These are phyloP conservation scores for Thomomys bottae DNA, from an alignment of 2,113 vertebrate species.

Conservation along the genomic window DNA sequence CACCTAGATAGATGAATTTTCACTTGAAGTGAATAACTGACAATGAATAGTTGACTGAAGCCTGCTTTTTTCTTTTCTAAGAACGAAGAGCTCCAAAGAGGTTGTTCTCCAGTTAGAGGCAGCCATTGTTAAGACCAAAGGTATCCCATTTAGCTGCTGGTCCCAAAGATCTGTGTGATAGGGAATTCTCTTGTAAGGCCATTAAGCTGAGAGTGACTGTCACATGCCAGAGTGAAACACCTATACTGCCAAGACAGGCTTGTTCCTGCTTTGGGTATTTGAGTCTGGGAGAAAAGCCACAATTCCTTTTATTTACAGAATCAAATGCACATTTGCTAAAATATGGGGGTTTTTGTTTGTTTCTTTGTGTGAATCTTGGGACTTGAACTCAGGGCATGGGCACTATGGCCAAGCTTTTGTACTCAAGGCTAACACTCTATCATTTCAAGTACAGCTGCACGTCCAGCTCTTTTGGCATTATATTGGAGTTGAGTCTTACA, in stretches of 20 bases:
- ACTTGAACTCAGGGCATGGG: too few species aligned
- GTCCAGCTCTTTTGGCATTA: too few species aligned
- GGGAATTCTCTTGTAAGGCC: background rate
- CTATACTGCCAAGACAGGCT: constrained; percentile 58
- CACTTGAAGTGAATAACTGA: constrained; percentile 66
- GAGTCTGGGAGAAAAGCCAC: constrained; percentile 75
- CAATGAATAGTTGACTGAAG: constrained; percentile 46
- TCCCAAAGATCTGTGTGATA: constrained; percentile 56
- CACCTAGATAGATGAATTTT: constrained; percentile 51
- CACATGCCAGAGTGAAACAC: constrained; percentile 65
- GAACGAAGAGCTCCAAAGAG: background rate
- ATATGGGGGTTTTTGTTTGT: constrained; percentile 51
- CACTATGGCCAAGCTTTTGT: too few species aligned
- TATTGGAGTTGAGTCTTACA: too few species aligned
- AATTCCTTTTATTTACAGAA: constrained; percentile 81
- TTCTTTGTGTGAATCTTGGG: too few species aligned
- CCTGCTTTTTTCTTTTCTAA: background rate
- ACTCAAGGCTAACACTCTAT: too few species aligned
- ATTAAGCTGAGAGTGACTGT: constrained; percentile 52
- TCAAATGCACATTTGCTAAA: constrained; percentile 81
- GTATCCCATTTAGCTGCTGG: constrained; percentile 35
- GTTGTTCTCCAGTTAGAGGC: background rate
- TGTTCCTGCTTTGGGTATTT: constrained; percentile 67
- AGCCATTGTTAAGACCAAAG: background rate
- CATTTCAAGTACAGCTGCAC: too few species aligned